Base-by-base conservation (phyloP, 2,113 vertebrate genomes). In the Naja naja region DNA sequence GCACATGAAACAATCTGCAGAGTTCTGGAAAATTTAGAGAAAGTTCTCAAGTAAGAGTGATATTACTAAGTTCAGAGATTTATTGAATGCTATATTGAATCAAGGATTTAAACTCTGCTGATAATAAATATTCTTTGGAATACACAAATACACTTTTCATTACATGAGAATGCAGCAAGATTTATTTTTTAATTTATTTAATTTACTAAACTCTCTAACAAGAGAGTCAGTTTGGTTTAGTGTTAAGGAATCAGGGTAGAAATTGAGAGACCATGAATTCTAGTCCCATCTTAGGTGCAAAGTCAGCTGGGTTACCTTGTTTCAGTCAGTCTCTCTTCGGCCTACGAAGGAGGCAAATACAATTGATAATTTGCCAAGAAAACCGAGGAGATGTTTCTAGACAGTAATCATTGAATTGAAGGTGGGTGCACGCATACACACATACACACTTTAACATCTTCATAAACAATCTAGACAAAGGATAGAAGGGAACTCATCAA, bases 41-140 rank as follows among this genome's bases (percentile, higher is more conserved):
- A 92, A 93, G 74, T 18, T 91, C 7, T 91, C 8, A 91, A 93
- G 45, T 27, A 88, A 95, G 94, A 95, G 86, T 4, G 6, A 39
- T 20, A 43, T 9, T 39, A 81, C 34, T 81, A 81, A 20, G 18
- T 81, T 81, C 74, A 81, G 74, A 81, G 34, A 81, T 43, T 81
- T 81, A 39, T 43, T 81, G 74, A 7, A 39, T 81, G 3, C 30
- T 81, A 43, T 3, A 81, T 9, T 43, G 34, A 39, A 43, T 81
- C 74, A 20, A 9, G 34, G 3, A 81, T 39, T 43, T 81, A 81
- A 81, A 39, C 18, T 81, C 43, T 81, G 34, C 18, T 43, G 18
- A 81, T 43, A 22, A 81, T 81, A 43, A 81, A 22, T 81, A 9
- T 81, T 43, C 34, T 3, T 81, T 43, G 74, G n/a, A 81, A 81